Conservation (phyloP, 92 coral and sea anemone genomes). For the Diadumene lineata region DNA sequence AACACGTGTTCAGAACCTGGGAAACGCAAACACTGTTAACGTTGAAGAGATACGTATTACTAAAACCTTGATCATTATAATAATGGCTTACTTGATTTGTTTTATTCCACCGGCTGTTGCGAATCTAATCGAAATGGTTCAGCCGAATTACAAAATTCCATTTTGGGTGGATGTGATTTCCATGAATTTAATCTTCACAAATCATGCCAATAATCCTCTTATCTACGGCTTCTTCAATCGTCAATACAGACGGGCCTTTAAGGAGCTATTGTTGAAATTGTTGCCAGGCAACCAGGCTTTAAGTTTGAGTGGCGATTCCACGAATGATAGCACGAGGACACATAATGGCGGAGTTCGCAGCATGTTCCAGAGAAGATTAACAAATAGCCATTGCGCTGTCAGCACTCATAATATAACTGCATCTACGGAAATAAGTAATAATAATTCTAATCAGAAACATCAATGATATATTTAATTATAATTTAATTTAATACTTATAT, state of each 20-base stretch:
- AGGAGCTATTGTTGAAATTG: conserved; percentile 11
- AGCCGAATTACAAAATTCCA: conserved; percentile 56
- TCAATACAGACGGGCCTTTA: conserved; percentile 71
- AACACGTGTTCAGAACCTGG: conserved; percentile 35
- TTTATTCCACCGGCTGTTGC: conserved; percentile 66
- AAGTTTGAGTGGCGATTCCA: neutral
- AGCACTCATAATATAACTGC: too few species aligned
- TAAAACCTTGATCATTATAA: conserved; percentile 61
- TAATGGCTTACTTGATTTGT: conserved; percentile 64
- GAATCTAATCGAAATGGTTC: conserved; percentile 60
- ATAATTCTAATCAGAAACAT: too few species aligned
- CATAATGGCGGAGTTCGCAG: neutral
- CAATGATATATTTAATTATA: too few species aligned
- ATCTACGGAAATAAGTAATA: too few species aligned
- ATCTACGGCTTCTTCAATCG: conserved; percentile 72
- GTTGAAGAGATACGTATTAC: conserved; percentile 72
- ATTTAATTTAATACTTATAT: too few species aligned
- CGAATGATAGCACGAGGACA: too few species aligned
- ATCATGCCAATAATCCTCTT: conserved; percentile 77
- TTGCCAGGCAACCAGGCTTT: neutral
- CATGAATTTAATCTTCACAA: conserved; percentile 60
- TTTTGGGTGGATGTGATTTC: conserved; percentile 65
- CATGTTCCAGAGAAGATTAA: too few species aligned
- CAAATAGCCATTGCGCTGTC: too few species aligned
- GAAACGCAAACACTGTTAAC: conserved; percentile 35